A percentile compares a stretch with the other conserved stretches of the same genome.
These are phyloP conservation scores for Microctonus hyperodae DNA, from an alignment of 2,888 invertebrate genomes.

Conservation along the genomic window DNA sequence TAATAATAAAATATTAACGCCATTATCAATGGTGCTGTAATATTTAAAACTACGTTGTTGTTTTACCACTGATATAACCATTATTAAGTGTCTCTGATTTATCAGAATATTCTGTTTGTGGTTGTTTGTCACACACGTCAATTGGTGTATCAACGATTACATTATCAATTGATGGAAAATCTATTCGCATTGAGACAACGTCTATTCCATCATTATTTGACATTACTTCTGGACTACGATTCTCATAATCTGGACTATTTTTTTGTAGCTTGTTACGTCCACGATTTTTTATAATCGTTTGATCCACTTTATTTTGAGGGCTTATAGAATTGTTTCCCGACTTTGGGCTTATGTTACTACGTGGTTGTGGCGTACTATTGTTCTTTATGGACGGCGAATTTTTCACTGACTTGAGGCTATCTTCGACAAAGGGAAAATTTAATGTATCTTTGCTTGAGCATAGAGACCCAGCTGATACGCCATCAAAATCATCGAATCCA, in stretches of 20 bases:
- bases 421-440: slow-evolving; percentile 58
- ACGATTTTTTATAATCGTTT: slow-evolving; percentile 25
- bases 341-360: slow-evolving; percentile 49
- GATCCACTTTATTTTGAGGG: slow-evolving; percentile 46
- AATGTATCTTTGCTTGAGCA: slow-evolving; percentile 57
- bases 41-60: background rate
- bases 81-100: slow-evolving; percentile 56
- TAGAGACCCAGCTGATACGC: slow-evolving; percentile 54
- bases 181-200: slow-evolving; percentile 43
- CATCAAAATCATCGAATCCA: slow-evolving; percentile 60
- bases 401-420: slow-evolving; percentile 54
- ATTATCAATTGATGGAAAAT: slow-evolving; percentile 51
- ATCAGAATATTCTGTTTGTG: slow-evolving; percentile 45
- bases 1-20: slow-evolving; percentile 23
- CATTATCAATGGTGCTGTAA: background rate
- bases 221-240: slow-evolving; percentile 52
- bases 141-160: slow-evolving; percentile 45
- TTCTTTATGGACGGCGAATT: slow-evolving; percentile 55
- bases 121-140: slow-evolving; percentile 41
- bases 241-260: slow-evolving; percentile 56
- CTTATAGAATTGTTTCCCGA: slow-evolving; percentile 53
- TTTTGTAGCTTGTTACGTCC: slow-evolving; percentile 34
- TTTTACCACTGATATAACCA: slow-evolving; percentile 54
- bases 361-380: slow-evolving; percentile 47
- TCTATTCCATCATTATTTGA: slow-evolving; percentile 43